Percentiles rank a stretch among this genome's conserved stretches.
Evolutionary conservation across 1,140 invertebrate genomes (phyloP).

Genomic region (Argopecten irradians): DNA sequence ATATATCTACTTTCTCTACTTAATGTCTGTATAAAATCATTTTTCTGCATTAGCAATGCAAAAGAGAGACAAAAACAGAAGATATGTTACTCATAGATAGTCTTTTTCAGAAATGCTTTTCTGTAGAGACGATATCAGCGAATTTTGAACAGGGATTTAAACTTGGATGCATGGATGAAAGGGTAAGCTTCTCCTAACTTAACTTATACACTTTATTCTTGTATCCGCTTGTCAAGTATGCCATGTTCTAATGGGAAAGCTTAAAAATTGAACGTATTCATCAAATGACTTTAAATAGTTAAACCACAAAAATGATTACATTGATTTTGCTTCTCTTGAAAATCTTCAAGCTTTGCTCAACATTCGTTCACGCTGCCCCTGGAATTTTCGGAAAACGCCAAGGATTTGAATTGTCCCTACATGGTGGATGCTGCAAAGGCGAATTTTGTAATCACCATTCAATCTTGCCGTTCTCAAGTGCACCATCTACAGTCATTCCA

Average conservation of each 20-base stretch:
- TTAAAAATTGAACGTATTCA: no score
- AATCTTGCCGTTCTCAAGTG: not conserved
- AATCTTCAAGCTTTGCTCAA: not conserved
- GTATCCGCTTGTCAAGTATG: no score
- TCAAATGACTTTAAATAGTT: no score
- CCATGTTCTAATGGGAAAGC: no score
- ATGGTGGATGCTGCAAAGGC: not conserved
- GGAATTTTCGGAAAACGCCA: not conserved
- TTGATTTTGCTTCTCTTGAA: no score
- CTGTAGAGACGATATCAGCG: not conserved
- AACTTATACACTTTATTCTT: no score
- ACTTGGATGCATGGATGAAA: conserved; percentile 13
- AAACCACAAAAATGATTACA: no score
- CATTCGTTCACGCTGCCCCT: not conserved
- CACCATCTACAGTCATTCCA: not conserved
- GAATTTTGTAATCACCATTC: not conserved
- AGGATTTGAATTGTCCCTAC: not conserved
- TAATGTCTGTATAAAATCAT: no score
- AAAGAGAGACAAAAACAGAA: no score
- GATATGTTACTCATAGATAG: no score
- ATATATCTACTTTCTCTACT: no score
- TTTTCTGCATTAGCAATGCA: no score
- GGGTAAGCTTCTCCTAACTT: not conserved
- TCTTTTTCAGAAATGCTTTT: not conserved
- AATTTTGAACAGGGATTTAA: not conserved